Conservation (phyloP, 92 coral and sea anemone genomes). For the Zoanthus solanderi region DNA sequence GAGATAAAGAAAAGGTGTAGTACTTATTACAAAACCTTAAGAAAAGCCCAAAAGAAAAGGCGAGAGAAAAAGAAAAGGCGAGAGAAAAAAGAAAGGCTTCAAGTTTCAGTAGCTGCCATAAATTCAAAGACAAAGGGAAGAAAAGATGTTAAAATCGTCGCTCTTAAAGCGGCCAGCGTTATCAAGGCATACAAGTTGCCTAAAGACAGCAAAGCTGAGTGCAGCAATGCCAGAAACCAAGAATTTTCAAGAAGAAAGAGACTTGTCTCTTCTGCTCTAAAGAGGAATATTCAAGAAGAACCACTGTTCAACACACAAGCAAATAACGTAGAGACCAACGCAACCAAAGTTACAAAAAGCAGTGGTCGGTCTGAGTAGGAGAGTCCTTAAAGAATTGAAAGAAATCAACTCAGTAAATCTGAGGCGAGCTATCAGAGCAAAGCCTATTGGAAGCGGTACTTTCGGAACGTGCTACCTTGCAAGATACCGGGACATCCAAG, state of each 20-base stretch:
- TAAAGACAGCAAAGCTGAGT: not conserved
- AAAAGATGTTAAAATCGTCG: not conserved
- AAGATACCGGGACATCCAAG: conserved; percentile 50
- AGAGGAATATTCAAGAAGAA: not conserved
- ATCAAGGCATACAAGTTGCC: not conserved
- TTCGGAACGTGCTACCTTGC: conserved; percentile 52
- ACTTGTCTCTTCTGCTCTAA: not conserved
- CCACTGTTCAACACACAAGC: conserved; percentile 2
- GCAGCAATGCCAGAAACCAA: not conserved
- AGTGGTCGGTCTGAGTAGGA: not conserved
- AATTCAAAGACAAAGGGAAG: not conserved
- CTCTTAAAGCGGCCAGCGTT: not conserved
- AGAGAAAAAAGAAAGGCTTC: not conserved
- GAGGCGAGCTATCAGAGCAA: not conserved
- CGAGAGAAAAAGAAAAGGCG: not conserved
- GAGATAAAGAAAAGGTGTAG: not conserved
- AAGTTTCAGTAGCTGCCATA: not conserved
- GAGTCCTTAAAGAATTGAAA: not conserved
- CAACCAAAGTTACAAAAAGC: not conserved
- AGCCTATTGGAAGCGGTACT: conserved; percentile 59
- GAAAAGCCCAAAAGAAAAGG: not conserved
- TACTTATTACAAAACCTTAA: not conserved
- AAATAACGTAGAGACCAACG: not conserved
- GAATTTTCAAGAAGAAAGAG: not conserved
- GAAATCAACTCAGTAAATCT: not conserved